Evolutionary conservation across 2,113 vertebrate species (phyloP).

Genomic region (Rhinichthys klamathensis): DNA sequence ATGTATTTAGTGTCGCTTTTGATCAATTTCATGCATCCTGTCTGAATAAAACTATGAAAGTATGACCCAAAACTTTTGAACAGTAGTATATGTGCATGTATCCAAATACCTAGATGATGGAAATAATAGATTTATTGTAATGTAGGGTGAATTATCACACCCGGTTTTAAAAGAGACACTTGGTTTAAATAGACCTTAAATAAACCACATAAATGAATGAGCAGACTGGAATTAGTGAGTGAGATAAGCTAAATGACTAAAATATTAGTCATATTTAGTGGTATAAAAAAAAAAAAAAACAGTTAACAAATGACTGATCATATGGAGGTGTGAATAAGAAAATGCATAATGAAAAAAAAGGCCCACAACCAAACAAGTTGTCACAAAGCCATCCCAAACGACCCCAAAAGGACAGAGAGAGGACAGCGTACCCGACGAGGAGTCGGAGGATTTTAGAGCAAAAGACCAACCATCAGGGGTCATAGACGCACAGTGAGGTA

Average conservation of each 20-base stretch:
- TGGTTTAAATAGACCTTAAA: background rate
- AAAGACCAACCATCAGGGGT: conserved; percentile 99
- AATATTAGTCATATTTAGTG: too few relatives aligned
- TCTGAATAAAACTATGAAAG: background rate
- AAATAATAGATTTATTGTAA: background rate
- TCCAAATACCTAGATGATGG: background rate
- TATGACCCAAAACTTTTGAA: background rate
- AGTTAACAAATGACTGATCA: conserved; percentile 13
- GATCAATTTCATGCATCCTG: background rate
- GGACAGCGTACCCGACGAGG: conserved; percentile 97
- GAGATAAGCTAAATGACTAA: conserved; percentile 4
- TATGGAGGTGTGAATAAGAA: conserved; percentile 58
- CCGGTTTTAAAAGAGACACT: background rate
- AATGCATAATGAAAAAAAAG: conserved; percentile 52
- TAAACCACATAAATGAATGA: conserved; percentile 22
- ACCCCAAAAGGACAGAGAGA: conserved; percentile 92
- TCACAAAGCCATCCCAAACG: conserved; percentile 83
- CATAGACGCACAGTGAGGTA: conserved; percentile 99
- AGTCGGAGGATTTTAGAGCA: conserved; percentile 99
- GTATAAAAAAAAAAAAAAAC: background rate
- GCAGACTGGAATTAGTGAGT: conserved; percentile 29
- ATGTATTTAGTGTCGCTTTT: background rate
- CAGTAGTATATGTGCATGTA: background rate
- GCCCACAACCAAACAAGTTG: conserved; percentile 67
- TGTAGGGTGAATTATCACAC: background rate